phyloP scores from a whole-genome alignment of 2,797 vertebrate genomes.

The Chiroxiphia lanceolata region DNA sequence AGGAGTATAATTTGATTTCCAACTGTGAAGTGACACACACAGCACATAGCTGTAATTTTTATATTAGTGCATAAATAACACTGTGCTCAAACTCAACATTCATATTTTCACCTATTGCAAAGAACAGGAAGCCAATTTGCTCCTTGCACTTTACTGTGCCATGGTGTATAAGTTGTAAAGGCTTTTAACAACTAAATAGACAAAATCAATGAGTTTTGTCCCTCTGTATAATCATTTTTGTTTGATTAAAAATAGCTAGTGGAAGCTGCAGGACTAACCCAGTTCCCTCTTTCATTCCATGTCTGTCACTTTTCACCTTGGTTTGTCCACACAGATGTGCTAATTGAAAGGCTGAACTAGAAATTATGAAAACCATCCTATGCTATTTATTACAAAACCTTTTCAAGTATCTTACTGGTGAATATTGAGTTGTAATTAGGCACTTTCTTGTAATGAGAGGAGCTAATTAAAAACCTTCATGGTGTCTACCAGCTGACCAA shows the following conservation, averaged over 20 bases:
- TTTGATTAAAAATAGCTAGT: not conserved
- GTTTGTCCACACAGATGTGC: not conserved
- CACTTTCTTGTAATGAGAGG: not conserved
- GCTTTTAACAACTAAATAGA: constrained; percentile 35
- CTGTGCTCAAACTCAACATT: constrained; percentile 51
- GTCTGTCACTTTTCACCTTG: not conserved
- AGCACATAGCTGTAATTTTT: constrained; percentile 70
- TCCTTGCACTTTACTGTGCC: not conserved
- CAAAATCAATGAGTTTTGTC: constrained; percentile 20
- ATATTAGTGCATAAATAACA: constrained; percentile 72
- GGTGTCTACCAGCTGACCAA: not conserved
- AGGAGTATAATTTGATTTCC: constrained; percentile 73
- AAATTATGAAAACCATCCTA: not conserved
- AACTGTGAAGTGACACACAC: constrained; percentile 68
- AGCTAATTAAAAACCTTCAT: not conserved
- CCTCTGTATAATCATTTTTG: not conserved
- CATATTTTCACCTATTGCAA: constrained; percentile 65
- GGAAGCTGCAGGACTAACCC: not conserved
- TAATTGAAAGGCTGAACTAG: constrained; percentile 10
- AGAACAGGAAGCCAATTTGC: constrained; percentile 59
- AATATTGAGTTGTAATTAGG: not conserved
- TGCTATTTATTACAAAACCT: not conserved
- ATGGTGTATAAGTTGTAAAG: not conserved
- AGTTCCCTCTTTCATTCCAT: not conserved
- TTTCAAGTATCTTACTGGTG: not conserved